Evolutionary conservation across 2,797 vertebrate species (phyloP), one percentile per base, ranked within the genome.

Genomic region (Sebastes diploproa): DNA sequence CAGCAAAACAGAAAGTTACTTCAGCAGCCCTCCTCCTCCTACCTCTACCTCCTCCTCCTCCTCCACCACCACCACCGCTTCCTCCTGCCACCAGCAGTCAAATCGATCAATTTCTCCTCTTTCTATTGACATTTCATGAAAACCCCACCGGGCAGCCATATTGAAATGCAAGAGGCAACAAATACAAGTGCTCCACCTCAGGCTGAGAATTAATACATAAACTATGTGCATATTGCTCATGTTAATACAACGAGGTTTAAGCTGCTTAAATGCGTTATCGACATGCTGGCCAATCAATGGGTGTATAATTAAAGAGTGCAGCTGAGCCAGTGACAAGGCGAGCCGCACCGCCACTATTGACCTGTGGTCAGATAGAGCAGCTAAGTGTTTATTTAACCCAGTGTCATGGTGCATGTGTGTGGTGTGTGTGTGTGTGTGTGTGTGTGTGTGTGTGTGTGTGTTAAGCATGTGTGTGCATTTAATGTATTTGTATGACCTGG

Each of bases 181-280:
- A 74, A 81, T 50, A 60, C 70, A 63, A 75, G 67, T 55, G 60
- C 54, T 73, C 66, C 36, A 70, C 82, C 81, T 72, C 75, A 62
- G 74, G 76, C 70, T 68, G 66, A 82, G 79, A 82, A 85, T 83
- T 61, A 86, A 90, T 85, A 82, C 81, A 88, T 77, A 68, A 67
- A 85, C 22, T 72, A 83, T 80, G 82, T 79, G 81, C 82, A 82
- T 66, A 69, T 75, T 77, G 59, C 80, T 86, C 77, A 86, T 87
- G 91, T 90, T 89, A 84, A 89, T 89, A 87, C 85, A 77, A 80
- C 61, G 1, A 78, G 90, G 90, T 94, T 93, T 92, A 93, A 83
- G 82, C 72, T 68, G 80, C 81, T 93, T 89, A 92, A 94, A 92
- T 81, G 83, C 78, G 58, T 89, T 92, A 93, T 94, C 84, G 92